These are phyloP conservation scores for Noctua pronuba DNA, from an alignment of 2,888 invertebrate genomes.

Conservation along the genomic window DNA sequence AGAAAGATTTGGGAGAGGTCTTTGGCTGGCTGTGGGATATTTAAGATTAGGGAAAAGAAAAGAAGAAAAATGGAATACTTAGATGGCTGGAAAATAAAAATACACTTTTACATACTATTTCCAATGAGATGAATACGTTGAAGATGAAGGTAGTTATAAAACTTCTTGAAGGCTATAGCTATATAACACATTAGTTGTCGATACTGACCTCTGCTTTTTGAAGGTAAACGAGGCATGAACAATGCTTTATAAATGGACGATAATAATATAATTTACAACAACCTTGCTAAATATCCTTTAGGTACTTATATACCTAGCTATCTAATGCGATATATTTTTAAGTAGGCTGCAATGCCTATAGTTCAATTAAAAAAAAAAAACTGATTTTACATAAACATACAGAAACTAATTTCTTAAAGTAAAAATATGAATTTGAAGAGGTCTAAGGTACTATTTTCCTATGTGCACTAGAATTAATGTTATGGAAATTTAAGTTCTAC, in stretches of 20 bases:
- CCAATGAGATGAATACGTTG: background rate
- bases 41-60: background rate
- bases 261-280: background rate
- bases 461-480: background rate
- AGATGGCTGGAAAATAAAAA: background rate
- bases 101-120: too few relatives aligned
- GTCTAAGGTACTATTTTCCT: background rate
- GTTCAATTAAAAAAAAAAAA: background rate
- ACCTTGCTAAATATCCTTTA: background rate
- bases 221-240: constrained; percentile 8
- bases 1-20: background rate
- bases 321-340: background rate
- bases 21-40: background rate
- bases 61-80: background rate
- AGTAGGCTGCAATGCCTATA: background rate
- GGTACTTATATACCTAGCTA: too few relatives aligned
- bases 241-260: background rate
- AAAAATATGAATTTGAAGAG: background rate
- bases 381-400: background rate
- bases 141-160: constrained; percentile 16
- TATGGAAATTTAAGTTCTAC: background rate
- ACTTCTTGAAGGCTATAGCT: background rate
- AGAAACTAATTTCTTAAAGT: background rate
- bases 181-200: background rate
- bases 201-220: background rate